Evolutionary conservation across 2,888 invertebrate genomes (phyloP).

Genomic region (Drosophila borealis): DNA sequence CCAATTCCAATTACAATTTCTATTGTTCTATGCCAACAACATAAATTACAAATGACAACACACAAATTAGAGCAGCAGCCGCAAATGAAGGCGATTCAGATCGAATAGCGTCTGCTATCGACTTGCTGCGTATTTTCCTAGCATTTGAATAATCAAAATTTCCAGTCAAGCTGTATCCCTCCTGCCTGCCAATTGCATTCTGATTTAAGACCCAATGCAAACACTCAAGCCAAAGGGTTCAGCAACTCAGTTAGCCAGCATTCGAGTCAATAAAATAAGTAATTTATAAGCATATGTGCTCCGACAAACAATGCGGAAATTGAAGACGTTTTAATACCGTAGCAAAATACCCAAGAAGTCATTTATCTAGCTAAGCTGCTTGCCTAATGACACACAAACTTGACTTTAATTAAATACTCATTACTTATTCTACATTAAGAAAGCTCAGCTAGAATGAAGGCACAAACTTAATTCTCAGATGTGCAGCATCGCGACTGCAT

Average conservation of each 20-base stretch:
- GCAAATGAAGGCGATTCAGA: slow-evolving; percentile 21
- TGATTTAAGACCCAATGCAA: slow-evolving; percentile 9
- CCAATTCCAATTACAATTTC: not conserved
- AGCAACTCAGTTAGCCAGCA: slow-evolving; percentile 6
- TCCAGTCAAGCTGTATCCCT: not conserved
- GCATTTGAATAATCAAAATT: slow-evolving; percentile 41
- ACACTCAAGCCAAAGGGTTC: slow-evolving; percentile 11
- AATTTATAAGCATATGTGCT: slow-evolving; percentile 10
- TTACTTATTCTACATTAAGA: too few species aligned
- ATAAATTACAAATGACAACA: slow-evolving; percentile 14
- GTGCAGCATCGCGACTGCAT: too few species aligned
- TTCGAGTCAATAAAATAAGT: slow-evolving; percentile 5
- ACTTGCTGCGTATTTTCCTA: slow-evolving; percentile 10
- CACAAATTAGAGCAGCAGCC: slow-evolving; percentile 12
- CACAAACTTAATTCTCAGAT: too few species aligned
- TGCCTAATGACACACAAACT: too few species aligned
- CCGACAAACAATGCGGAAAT: not conserved
- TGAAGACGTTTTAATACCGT: not conserved
- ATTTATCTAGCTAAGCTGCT: too few species aligned
- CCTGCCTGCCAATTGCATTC: slow-evolving; percentile 28
- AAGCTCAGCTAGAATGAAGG: too few species aligned
- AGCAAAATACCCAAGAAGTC: not conserved
- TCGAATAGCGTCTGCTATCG: slow-evolving; percentile 9
- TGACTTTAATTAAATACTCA: too few species aligned
- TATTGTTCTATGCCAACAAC: slow-evolving; percentile 7